These are phyloP conservation scores for Achroia grisella DNA, from an alignment of 1,140 invertebrate species.

Conservation along the genomic window DNA sequence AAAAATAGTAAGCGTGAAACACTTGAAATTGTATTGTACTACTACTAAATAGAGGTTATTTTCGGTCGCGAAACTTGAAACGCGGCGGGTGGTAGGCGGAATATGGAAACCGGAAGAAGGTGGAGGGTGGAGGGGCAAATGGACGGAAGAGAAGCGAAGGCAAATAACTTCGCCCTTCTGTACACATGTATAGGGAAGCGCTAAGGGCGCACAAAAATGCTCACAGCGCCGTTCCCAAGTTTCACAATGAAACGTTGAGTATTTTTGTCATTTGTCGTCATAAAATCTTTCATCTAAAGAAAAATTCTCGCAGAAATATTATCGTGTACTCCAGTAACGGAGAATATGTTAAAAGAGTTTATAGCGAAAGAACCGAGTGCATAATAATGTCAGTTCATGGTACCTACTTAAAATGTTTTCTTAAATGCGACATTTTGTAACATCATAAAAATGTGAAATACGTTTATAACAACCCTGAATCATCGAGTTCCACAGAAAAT, in stretches of 20 bases:
- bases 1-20: constrained; percentile 51
- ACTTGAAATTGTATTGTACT: constrained; percentile 23
- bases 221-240: constrained; percentile 46
- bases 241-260: constrained; percentile 69
- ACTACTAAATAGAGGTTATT: no score
- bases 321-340: constrained; percentile 27
- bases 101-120: constrained; percentile 49
- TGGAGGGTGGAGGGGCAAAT: constrained; percentile 42
- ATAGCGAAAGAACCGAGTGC: no score
- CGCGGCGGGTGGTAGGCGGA: constrained; percentile 44
- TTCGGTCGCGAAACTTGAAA: neutral
- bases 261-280: constrained; percentile 70
- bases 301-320: constrained; percentile 29
- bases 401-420: no score
- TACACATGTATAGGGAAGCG: constrained; percentile 57
- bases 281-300: constrained; percentile 55
- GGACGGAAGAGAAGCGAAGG: constrained; percentile 69
- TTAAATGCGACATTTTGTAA: no score
- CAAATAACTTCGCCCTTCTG: constrained; percentile 69
- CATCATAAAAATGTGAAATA: no score
- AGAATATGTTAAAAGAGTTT: constrained; percentile 19
- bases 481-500: no score
- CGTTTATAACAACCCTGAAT: no score
- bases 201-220: constrained; percentile 58
- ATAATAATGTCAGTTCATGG: no score